A percentile compares a stretch with the other conserved stretches of the same genome.
phyloP scores from a whole-genome alignment of 2,113 vertebrate species.

The Thinocorus orbignyianus region DNA sequence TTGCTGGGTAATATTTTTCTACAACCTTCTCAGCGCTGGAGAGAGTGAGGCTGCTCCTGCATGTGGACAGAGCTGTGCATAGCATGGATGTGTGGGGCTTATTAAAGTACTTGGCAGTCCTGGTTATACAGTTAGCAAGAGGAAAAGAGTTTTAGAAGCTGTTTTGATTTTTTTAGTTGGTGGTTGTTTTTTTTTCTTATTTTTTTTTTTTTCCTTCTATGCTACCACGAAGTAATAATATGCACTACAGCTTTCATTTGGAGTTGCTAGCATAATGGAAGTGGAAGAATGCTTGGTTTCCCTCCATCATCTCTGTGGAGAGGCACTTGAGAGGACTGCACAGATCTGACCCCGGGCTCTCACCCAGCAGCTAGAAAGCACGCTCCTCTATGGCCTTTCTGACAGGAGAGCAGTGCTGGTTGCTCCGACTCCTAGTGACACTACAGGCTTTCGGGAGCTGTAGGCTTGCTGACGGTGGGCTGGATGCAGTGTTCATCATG shows the following conservation, averaged over 20 bases:
- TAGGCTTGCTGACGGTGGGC: not conserved
- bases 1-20: constrained; percentile 22
- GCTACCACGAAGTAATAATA: not conserved
- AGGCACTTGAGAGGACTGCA: constrained; percentile 3
- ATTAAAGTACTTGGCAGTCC: constrained; percentile 14
- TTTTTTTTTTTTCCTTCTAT: fast-evolving
- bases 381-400: not conserved
- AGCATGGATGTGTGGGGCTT: constrained; percentile 27
- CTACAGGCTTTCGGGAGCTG: constrained; percentile 6
- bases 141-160: not conserved
- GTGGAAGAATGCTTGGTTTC: not conserved
- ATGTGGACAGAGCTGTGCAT: constrained; percentile 14
- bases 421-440: not conserved
- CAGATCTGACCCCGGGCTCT: not conserved
- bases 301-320: not conserved
- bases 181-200: not conserved
- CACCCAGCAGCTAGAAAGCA: not conserved
- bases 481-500: not conserved
- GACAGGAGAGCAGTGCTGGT: not conserved
- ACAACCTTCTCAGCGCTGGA: not conserved
- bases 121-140: constrained; percentile 6
- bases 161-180: not conserved
- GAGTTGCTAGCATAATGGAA: not conserved
- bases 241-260: not conserved
- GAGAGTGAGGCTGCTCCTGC: constrained; percentile 3